Conservation (phyloP, 2,113 vertebrate species). For the Alectura lathami region DNA sequence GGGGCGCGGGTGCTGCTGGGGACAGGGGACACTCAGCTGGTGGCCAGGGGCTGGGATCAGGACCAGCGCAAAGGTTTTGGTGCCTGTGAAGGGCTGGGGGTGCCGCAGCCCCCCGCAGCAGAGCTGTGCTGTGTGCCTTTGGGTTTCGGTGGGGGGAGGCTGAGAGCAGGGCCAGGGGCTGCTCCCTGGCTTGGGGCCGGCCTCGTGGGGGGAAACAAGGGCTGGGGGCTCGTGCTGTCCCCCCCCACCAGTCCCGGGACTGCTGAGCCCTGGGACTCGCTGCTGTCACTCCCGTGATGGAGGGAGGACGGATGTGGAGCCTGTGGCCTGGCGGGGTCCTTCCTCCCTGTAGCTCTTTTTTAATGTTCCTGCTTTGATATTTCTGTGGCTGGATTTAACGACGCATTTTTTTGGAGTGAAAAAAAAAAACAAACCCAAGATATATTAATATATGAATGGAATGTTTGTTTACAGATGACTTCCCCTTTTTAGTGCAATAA, state of each 20-base stretch:
- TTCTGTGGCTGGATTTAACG: constrained; percentile 63
- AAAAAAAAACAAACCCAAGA: too few species aligned
- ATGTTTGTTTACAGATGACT: constrained; percentile 71
- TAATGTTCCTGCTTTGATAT: constrained; percentile 39
- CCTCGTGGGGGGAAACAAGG: background rate
- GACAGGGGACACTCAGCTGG: rapidly evolving
- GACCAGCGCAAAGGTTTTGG: background rate
- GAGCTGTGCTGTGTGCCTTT: background rate
- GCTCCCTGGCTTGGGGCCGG: background rate
- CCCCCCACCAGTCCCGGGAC: background rate
- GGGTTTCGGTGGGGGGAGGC: background rate
- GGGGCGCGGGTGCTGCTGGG: background rate
- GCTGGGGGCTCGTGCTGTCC: background rate
- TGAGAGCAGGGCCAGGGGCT: background rate
- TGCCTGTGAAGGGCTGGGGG: background rate
- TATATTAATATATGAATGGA: constrained; percentile 33
- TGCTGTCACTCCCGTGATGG: background rate
- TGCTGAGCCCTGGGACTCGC: background rate
- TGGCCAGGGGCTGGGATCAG: background rate
- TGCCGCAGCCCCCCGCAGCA: rapidly evolving
- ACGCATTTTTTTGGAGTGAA: constrained; percentile 55
- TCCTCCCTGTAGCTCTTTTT: constrained; percentile 21
- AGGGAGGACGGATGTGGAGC: background rate
- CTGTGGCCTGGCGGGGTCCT: background rate
- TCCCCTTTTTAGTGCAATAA: constrained; percentile 78